These are phyloP conservation scores for Diaphora mendica DNA, from an alignment of 2,888 invertebrate species.

Conservation along the genomic window DNA sequence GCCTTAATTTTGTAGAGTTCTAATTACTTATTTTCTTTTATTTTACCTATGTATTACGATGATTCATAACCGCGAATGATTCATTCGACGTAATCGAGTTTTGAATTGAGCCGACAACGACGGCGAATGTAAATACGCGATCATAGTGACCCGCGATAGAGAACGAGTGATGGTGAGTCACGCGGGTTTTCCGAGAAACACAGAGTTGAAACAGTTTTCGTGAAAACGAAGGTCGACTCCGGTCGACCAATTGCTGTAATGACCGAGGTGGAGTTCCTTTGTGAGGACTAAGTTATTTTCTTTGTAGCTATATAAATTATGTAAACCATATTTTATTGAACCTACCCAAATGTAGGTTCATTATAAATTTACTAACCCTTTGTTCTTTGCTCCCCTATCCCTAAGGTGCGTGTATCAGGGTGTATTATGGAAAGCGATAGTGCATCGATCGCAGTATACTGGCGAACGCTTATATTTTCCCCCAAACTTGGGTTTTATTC, in stretches of 20 bases:
- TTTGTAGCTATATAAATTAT: slow-evolving; percentile 44
- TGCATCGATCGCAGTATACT: slow-evolving; percentile 59
- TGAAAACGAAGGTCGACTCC: slow-evolving; percentile 80
- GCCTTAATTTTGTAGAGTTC: slow-evolving; percentile 5
- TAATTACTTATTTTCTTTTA: slow-evolving; percentile 29
- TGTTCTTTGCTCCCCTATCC: slow-evolving; percentile 51
- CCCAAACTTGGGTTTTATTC: slow-evolving; percentile 37
- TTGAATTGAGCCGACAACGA: slow-evolving; percentile 81
- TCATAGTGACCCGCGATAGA: slow-evolving; percentile 82
- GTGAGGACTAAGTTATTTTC: slow-evolving; percentile 56
- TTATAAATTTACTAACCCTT: slow-evolving; percentile 52
- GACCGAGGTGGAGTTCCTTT: slow-evolving; percentile 49
- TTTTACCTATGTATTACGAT: slow-evolving; percentile 72
- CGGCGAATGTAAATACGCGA: slow-evolving; percentile 81
- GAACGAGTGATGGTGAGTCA: slow-evolving; percentile 79
- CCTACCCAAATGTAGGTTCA: slow-evolving; percentile 15
- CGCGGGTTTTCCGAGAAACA: slow-evolving; percentile 84
- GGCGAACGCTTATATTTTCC: slow-evolving; percentile 24
- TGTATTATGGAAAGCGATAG: slow-evolving; percentile 65
- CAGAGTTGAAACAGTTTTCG: slow-evolving; percentile 76
- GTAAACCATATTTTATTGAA: slow-evolving; percentile 17
- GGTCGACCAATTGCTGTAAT: slow-evolving; percentile 56
- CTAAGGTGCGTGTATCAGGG: slow-evolving; percentile 55
- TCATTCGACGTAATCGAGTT: slow-evolving; percentile 84
- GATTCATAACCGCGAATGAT: slow-evolving; percentile 81